These are phyloP conservation scores for Naja naja DNA, from an alignment of 2,113 vertebrate genomes.

Conservation along the genomic window DNA sequence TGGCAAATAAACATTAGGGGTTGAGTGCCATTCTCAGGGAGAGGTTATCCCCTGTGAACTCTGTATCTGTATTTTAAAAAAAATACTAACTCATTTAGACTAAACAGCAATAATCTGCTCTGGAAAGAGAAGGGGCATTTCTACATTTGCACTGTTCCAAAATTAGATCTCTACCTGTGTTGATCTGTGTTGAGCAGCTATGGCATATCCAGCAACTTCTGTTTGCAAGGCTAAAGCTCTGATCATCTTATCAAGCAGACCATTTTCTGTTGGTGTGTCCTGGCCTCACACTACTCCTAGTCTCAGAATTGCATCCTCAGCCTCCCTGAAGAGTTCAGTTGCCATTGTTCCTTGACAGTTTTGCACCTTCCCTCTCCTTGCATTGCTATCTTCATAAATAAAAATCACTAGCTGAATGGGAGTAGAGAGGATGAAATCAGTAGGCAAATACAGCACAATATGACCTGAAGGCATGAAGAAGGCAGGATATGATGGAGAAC, in stretches of 20 bases:
- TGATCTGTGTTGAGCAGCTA: not conserved
- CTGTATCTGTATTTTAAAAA: constrained; percentile 44
- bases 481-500: not conserved
- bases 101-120: constrained; percentile 50
- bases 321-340: not conserved
- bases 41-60: constrained; percentile 22
- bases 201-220: not conserved
- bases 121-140: constrained; percentile 48
- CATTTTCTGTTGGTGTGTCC: not conserved
- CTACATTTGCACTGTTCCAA: not conserved
- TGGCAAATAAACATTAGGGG: not conserved
- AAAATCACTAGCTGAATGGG: not conserved
- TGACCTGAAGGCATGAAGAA: not conserved
- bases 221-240: not conserved
- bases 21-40: not conserved
- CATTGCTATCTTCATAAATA: not conserved
- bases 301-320: not conserved
- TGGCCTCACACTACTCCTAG: not conserved
- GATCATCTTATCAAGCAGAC: not conserved
- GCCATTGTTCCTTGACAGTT: not conserved
- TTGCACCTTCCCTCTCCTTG: not conserved
- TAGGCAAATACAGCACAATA: not conserved
- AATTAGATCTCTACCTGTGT: not conserved
- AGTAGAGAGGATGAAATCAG: not conserved
- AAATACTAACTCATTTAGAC: constrained; percentile 51